A percentile compares a stretch with the other conserved stretches of the same genome.
Conservation (phyloP, 1,140 invertebrate species). For the Chironomus tepperi region DNA sequence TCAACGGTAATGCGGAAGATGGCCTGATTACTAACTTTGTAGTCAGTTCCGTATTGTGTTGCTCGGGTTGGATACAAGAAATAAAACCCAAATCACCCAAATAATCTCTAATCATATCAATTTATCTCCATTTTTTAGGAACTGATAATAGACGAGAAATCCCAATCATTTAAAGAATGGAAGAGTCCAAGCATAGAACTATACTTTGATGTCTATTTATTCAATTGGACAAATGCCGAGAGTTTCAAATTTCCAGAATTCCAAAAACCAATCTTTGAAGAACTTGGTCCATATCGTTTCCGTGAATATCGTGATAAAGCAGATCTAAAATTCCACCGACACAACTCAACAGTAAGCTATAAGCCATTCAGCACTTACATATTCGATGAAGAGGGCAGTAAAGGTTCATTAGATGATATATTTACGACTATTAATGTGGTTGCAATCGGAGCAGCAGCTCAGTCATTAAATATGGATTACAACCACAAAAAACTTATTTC, state of each 20-base stretch:
- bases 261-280: constrained; percentile 53
- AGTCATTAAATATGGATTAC: constrained; percentile 46
- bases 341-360: constrained; percentile 76
- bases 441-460: constrained; percentile 63
- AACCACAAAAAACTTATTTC: constrained; percentile 49
- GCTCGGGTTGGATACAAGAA: too few relatives aligned
- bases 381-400: constrained; percentile 63
- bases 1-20: too few relatives aligned
- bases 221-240: constrained; percentile 75
- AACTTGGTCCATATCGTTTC: constrained; percentile 65
- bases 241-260: constrained; percentile 43
- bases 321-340: constrained; percentile 54
- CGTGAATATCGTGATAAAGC: constrained; percentile 62
- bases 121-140: too few relatives aligned
- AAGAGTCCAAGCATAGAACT: constrained; percentile 63
- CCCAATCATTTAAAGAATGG: constrained; percentile 58
- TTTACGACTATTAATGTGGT: constrained; percentile 75
- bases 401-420: constrained; percentile 62
- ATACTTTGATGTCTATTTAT: constrained; percentile 66
- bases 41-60: too few relatives aligned
- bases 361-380: constrained; percentile 62
- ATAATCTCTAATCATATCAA: too few relatives aligned
- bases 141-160: constrained; percentile 49
- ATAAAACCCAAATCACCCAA: too few relatives aligned
- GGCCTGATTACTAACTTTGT: too few relatives aligned